Evolutionary conservation across 1,140 invertebrate species (phyloP), one percentile per base, ranked within the genome.

Genomic region (Pseudomyrmex pallidus): DNA sequence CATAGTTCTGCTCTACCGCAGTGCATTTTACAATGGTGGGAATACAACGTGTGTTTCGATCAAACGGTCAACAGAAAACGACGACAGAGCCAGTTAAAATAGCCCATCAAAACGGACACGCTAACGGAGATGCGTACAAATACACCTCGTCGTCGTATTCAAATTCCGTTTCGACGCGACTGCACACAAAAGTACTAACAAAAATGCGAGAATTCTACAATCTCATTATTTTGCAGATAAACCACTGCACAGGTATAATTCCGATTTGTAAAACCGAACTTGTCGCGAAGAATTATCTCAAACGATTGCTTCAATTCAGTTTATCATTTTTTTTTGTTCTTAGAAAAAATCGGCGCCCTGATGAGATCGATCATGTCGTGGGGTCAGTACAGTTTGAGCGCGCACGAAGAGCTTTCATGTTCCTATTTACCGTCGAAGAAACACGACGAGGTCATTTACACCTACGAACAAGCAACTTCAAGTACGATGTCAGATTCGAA

Each of bases 21-120:
- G 93, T 94, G 90, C 89, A 94, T 64, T 94, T 91, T 63, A 12
- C 93, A 7, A 92, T 93, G 89, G 50, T 85, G 56, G 84, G 86
- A 35, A 87, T 93, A 72, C 90, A 92, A 59, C 90, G 89, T 66
- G 22, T 91, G 8, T 87, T 90, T 57, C 82, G 74, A 17, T 59
- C 85, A 44, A 88, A 54, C 59, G 25, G 5, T 25, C 35, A 35
- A 52, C 25, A 72, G 54, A 77, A 61, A 22, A 66, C 44, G n/a
- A 61, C 56, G 1, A 7, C 63, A 12, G n/a, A 76, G 13, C 25
- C 72, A 5, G 62, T 78, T 8, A 84, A 66, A 52, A 0, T 66
- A 8, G 20, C 64, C 0, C 50, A 77, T 35, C 56, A 59, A 50
- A 90, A 87, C 44, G 74, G 52, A 12, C 64, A 57, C 17, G 13